Evolutionary conservation across 2,113 vertebrate species (phyloP), one percentile per base, ranked within the genome.

Genomic region (Oryzias melastigma): DNA sequence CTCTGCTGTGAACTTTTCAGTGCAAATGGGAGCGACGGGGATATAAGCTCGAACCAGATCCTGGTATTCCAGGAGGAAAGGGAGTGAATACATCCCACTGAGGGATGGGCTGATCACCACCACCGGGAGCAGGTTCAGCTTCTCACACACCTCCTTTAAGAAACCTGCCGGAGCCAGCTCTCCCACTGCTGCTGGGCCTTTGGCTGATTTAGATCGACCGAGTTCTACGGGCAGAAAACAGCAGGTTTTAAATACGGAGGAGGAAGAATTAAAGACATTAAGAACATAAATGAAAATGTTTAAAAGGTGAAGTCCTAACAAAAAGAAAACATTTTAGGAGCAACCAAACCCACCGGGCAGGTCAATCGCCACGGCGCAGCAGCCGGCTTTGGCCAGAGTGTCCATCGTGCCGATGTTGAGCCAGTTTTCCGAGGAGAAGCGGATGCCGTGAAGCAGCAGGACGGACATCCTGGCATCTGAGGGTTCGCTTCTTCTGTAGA

Each of bases 51-150:
- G 93, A 16, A 98, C 47, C 72, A 93, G 86, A 12, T 89, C 77
- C 49, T 78, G 88, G 59, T 95, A 91, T 68, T 94, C 89, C 2
- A 91, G 80, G 62, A 99, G 91, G 91, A 96, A 95, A 2, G 96
- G 95, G 64, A 99, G 91, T 0, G 95, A 95, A 77, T 98, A 99
- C 95, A 97, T 98, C 75, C 97, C 97, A 0, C 97, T 99, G 74
- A 99, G 88, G 0, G 97, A 99, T 0, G 97, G 97, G 82, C 97
- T 98, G 88, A 99, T 81, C 81, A 99, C 84, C 79, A 95, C 97
- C 0, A 87, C 94, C 0, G 91, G 83, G 5, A 81, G 89, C 65
- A 95, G 81, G 49, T 84, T 42, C 85, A 99, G 86, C 46, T 79
- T 88, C 46, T 94, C 92, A 7, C 84, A 91, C 76, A 98, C 91